Evolutionary conservation across 2,797 vertebrate species (phyloP), one percentile per base, ranked within the genome.

Genomic region (Chelon auratus): DNA sequence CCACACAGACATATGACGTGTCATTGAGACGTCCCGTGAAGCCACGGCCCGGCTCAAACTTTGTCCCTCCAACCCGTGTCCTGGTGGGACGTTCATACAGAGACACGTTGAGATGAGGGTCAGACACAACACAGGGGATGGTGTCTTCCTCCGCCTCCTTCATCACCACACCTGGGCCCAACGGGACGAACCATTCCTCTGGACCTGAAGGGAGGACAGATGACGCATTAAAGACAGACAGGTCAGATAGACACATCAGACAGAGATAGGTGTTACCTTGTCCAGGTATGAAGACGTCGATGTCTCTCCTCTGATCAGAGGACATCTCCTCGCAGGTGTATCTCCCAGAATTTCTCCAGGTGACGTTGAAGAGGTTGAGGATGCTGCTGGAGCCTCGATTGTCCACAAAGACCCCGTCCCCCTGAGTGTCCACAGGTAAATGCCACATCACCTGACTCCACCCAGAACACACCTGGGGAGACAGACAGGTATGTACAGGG

Each of bases 211-310:
- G 47, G 26, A 20, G 10, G 2, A 36, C 7, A 47, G 11, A 8
- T 47, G 45, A 33, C 5, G 42, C 5, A 12, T 17, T 2, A n/a
- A 8, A 47, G 12, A 20, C 4, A 5, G 15, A 22, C 5, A 42
- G 5, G 11, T 22, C 3, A 15, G 0, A 24, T 14, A 36, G 45
- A 45, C 11, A 26, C 22, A 30, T 9, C 0, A 9, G 36, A n/a
- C 1, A 10, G 48, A 64, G 7, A 17, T 13, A 9, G 30, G 40
- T 5, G n/a, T 24, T 64, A 98, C 97, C 96, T 93, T 94, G 93
- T 62, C 97, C 97, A 87, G 96, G 96, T 63, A 98, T 93, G 0
- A 96, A 97, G 77, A 98, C 72, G 37, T 96, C 95, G 0, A 97
- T 39, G 18, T 90, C 85, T 47, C 82, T 80, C 56, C 78, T 90